Base-by-base conservation (phyloP, 2,888 invertebrate species). In the Oscheius sp. region DNA sequence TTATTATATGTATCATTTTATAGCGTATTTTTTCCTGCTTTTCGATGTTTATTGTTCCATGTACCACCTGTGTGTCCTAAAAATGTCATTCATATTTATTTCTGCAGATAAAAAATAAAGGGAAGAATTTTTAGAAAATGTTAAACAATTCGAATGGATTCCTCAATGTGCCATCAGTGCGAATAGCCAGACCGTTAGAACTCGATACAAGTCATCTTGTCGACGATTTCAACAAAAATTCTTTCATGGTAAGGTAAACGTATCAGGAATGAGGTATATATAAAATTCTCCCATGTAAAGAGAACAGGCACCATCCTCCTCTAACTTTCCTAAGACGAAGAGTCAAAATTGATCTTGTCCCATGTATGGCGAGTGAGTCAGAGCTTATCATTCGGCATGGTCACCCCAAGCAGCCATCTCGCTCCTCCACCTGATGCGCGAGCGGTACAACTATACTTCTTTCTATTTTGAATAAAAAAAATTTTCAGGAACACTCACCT, bases 401-500 rank as follows among this genome's bases (percentile, higher is more conserved):
- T 28, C 59, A 20, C 59, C 41, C 17, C 59, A 14, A 44, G 44
- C 59, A 41, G 44, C 44, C 59, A 41, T 41, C 59, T 59, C 44
- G 38, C 59, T 44, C 59, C 59, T 26, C 32, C 54, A n/a, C 14
- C 17, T 20, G 26, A 28, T 59, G 59, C 44, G 22, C 12, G 38
- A 41, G 17, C 30, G 24, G 44, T 59, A 59, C 28, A 44, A 32
- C n/a, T 54, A 24, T 5, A 2, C n/a, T 24, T 28, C 0, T 59
- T 36, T 36, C 1, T 14, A 36, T 33, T 17, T 9, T 14, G 9
- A 24, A 8, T 44, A 20, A 24, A n/a, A 17, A 4, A 9, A 24
- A 9, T 49, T 24, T 75, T 56, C 68, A 80, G 78, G 80, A 77
- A 17, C 80, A 80, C 33, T 80, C 80, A 4, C 80, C 80, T 9